Conservation (phyloP, 2,113 vertebrate species). For the Semicossyphus pulcher region DNA sequence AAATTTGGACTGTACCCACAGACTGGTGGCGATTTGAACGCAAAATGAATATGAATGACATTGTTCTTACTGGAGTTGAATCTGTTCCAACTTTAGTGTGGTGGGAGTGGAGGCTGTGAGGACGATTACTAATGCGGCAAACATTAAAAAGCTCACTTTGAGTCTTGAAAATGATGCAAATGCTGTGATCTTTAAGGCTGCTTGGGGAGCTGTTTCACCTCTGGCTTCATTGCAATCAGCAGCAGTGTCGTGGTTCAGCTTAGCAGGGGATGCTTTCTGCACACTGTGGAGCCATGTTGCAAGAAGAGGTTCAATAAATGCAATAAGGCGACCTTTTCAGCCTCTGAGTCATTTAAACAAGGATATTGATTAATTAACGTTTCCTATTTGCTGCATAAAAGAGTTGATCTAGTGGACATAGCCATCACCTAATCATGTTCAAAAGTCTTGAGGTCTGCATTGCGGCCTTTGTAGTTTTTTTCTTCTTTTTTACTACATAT, state of each 20-base stretch:
- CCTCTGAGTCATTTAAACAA: neutral
- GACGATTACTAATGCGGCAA: slow-evolving; percentile 18
- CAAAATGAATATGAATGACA: slow-evolving; percentile 44
- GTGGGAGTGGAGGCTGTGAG: neutral
- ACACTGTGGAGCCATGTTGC: neutral
- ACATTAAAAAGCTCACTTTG: slow-evolving; percentile 20
- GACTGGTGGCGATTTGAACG: slow-evolving; percentile 24
- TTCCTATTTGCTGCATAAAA: neutral
- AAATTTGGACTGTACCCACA: slow-evolving; percentile 53
- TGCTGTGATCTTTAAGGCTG: neutral
- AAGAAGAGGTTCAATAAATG: neutral
- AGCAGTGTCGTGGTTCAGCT: neutral
- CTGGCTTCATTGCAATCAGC: slow-evolving; percentile 8
- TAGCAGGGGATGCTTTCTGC: neutral
- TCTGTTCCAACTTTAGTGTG: slow-evolving; percentile 10
- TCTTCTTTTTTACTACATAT: too few species aligned
- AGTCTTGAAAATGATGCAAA: neutral
- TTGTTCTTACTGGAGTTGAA: slow-evolving; percentile 9
- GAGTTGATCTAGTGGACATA: neutral
- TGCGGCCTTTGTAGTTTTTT: too few species aligned
- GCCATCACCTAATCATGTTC: too few species aligned
- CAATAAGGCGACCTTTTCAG: neutral
- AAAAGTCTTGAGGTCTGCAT: too few species aligned
- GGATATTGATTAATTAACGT: neutral
- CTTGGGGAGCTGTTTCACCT: neutral